These are phyloP conservation scores for Porphyrio hochstetteri DNA, from an alignment of 2,113 vertebrate genomes.

Conservation along the genomic window DNA sequence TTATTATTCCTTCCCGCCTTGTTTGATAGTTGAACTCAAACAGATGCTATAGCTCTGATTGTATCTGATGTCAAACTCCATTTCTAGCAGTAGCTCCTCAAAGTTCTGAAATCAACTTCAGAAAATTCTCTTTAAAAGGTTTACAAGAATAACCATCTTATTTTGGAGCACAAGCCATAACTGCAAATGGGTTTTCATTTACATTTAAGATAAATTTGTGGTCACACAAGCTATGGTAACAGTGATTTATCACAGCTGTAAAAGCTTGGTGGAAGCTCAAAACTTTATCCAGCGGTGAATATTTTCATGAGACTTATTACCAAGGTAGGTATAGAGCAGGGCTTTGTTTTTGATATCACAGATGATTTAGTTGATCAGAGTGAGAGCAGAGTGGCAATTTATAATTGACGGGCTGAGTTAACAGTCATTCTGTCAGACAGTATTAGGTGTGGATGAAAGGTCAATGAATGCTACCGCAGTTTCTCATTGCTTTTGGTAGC, in stretches of 20 bases:
- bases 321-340: neutral
- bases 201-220: neutral
- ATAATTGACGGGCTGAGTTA: slow-evolving; percentile 13
- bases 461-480: neutral
- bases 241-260: slow-evolving; percentile 39
- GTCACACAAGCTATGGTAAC: neutral
- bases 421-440: neutral
- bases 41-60: neutral
- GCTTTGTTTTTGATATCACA: slow-evolving; percentile 24
- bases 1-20: neutral
- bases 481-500: neutral
- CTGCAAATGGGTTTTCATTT: neutral
- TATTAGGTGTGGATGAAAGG: neutral
- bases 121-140: neutral
- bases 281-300: neutral
- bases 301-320: slow-evolving; percentile 31
- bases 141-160: neutral
- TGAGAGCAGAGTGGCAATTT: slow-evolving; percentile 10
- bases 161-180: neutral
- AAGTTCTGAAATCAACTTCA: neutral
- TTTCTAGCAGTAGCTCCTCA: neutral
- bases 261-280: neutral
- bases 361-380: slow-evolving; percentile 50
- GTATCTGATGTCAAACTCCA: neutral
- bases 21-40: neutral